A percentile compares a stretch with the other conserved stretches of the same genome.
Evolutionary conservation across 1,140 invertebrate genomes (phyloP).

Genomic region (Pseudomyrmex dendroicus): DNA sequence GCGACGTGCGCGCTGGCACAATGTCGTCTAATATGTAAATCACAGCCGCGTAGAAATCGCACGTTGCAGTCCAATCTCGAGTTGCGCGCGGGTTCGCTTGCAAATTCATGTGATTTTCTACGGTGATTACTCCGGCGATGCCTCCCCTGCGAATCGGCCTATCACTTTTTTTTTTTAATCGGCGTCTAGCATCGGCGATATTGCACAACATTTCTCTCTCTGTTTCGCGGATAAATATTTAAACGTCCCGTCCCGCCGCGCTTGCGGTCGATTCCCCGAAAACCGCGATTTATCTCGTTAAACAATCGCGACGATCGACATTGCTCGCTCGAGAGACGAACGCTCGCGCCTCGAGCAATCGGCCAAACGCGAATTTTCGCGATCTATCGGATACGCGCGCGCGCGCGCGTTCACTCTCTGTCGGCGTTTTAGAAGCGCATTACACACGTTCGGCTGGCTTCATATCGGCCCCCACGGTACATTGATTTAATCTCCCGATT

Average conservation of each 20-base stretch:
- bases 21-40: constrained; percentile 66
- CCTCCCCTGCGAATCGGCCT: constrained; percentile 33
- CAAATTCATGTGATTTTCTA: constrained; percentile 56
- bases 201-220: not conserved
- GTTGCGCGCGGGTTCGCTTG: constrained; percentile 26
- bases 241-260: constrained; percentile 22
- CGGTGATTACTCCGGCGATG: constrained; percentile 31
- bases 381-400: constrained; percentile 65
- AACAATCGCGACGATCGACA: constrained; percentile 50
- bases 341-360: constrained; percentile 54
- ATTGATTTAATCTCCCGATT: constrained; percentile 74
- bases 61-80: constrained; percentile 55
- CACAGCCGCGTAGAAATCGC: constrained; percentile 29
- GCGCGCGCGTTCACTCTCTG: constrained; percentile 9
- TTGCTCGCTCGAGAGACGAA: constrained; percentile 39
- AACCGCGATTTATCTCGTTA: constrained; percentile 56
- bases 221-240: constrained; percentile 44
- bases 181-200: constrained; percentile 38
- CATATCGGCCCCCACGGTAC: constrained; percentile 73
- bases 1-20: constrained; percentile 32
- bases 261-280: constrained; percentile 42
- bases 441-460: constrained; percentile 70
- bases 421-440: constrained; percentile 64
- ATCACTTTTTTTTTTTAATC: constrained; percentile 50
- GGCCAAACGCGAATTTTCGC: constrained; percentile 68